phyloP scores from a whole-genome alignment of 2,113 vertebrate genomes.

The Xiphorhynchus elegans region DNA sequence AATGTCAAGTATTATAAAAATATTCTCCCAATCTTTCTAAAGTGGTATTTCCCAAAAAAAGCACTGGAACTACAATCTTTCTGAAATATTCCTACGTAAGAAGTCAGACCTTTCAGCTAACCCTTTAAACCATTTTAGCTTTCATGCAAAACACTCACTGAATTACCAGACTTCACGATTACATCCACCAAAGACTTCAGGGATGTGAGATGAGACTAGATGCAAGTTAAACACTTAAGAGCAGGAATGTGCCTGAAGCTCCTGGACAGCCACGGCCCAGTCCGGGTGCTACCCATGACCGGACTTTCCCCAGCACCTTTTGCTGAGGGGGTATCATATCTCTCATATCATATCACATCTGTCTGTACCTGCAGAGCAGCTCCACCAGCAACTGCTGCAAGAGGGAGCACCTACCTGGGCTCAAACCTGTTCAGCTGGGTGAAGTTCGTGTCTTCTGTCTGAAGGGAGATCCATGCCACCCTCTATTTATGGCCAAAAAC shows the following conservation, averaged over 20 bases:
- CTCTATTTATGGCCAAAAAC: background rate
- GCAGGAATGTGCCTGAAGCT: background rate
- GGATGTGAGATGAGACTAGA: background rate
- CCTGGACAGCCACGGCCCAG: rapidly evolving
- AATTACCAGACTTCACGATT: background rate
- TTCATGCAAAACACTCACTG: background rate
- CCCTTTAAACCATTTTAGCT: background rate
- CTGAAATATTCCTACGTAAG: background rate
- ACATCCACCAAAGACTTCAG: background rate
- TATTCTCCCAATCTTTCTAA: background rate
- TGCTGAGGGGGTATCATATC: rapidly evolving
- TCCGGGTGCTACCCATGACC: rapidly evolving
- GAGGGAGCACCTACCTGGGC: rapidly evolving
- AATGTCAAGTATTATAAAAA: background rate
- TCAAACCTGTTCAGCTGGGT: rapidly evolving
- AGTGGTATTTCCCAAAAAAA: background rate
- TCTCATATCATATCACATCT: background rate
- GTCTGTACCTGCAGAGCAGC: background rate
- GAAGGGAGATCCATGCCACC: rapidly evolving
- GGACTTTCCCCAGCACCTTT: rapidly evolving
- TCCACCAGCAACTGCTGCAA: rapidly evolving
- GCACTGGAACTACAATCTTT: background rate
- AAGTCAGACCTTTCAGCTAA: background rate
- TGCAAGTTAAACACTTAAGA: rapidly evolving
- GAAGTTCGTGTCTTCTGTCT: background rate